These are phyloP conservation scores for Sebastes iracundus DNA, from an alignment of 2,797 vertebrate species.

Conservation along the genomic window DNA sequence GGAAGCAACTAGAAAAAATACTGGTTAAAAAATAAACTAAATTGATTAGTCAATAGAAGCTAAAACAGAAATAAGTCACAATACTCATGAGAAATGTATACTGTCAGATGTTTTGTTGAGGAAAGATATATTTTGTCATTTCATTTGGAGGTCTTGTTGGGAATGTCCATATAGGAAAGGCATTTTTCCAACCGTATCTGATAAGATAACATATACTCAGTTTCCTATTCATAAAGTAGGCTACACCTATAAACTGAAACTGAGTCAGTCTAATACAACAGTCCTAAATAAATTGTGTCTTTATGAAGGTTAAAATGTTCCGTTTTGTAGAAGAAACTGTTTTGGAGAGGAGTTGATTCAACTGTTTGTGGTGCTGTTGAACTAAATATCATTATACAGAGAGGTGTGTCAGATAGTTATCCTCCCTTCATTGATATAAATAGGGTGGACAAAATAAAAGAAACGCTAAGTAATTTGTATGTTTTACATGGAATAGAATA, in stretches of 20 bases:
- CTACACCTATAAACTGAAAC: not conserved
- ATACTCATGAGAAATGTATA: too few species aligned
- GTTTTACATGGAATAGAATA: not conserved
- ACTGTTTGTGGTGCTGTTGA: not conserved
- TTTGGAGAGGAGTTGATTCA: not conserved
- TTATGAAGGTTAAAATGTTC: too few species aligned
- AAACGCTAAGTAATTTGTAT: fast-evolving
- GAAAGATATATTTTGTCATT: too few species aligned
- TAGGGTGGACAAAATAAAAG: not conserved
- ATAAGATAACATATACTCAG: not conserved
- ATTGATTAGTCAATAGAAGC: too few species aligned
- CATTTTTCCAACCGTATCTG: not conserved
- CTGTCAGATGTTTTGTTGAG: too few species aligned
- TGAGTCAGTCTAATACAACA: not conserved
- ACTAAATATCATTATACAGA: not conserved
- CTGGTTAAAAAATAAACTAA: too few species aligned
- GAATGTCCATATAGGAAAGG: too few species aligned
- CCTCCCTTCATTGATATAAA: not conserved
- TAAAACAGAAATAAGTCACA: too few species aligned
- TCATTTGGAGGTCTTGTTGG: not conserved
- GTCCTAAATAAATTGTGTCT: not conserved
- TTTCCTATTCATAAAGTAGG: too few species aligned
- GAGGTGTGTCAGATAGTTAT: not conserved
- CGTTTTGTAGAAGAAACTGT: not conserved
- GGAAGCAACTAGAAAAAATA: too few species aligned